These are phyloP conservation scores for Neodiprion virginianus DNA, from an alignment of 1,140 invertebrate species.

Conservation along the genomic window DNA sequence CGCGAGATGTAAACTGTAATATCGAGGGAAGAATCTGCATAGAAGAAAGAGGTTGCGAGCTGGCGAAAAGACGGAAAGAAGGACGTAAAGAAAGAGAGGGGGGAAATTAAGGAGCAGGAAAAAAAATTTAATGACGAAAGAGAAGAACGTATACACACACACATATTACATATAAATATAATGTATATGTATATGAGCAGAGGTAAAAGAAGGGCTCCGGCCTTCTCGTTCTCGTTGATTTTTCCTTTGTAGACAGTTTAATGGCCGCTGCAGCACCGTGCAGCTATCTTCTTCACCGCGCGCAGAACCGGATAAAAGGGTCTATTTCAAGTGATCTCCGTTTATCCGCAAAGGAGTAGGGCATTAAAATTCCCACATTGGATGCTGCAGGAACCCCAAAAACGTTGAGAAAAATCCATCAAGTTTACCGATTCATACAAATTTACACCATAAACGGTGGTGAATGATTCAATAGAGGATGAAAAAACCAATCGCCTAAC, in stretches of 20 bases:
- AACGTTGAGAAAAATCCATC: too few species aligned
- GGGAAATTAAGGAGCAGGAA: conserved; percentile 34
- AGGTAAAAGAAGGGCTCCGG: conserved; percentile 41
- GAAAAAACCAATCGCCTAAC: too few species aligned
- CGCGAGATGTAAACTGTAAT: too few species aligned
- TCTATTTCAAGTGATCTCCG: not conserved
- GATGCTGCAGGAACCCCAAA: too few species aligned
- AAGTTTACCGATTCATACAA: too few species aligned
- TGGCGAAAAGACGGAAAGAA: not conserved
- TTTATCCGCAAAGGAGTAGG: too few species aligned
- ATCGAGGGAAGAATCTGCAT: conserved; percentile 15
- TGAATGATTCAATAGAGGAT: too few species aligned
- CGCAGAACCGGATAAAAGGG: conserved; percentile 2
- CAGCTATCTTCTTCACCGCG: not conserved
- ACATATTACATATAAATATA: conserved; percentile 26
- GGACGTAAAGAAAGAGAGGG: conserved; percentile 14
- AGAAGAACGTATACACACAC: conserved; percentile 20
- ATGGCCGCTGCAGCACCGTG: conserved; percentile 46
- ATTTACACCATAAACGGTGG: too few species aligned
- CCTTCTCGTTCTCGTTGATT: conserved; percentile 46
- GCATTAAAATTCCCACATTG: too few species aligned
- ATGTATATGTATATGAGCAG: conserved; percentile 29
- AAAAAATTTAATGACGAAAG: conserved; percentile 27
- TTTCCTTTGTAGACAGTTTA: conserved; percentile 51
- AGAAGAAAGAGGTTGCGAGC: not conserved